Evolutionary conservation across 2,888 invertebrate genomes (phyloP).

Genomic region (Sinhomidia bicolor): DNA sequence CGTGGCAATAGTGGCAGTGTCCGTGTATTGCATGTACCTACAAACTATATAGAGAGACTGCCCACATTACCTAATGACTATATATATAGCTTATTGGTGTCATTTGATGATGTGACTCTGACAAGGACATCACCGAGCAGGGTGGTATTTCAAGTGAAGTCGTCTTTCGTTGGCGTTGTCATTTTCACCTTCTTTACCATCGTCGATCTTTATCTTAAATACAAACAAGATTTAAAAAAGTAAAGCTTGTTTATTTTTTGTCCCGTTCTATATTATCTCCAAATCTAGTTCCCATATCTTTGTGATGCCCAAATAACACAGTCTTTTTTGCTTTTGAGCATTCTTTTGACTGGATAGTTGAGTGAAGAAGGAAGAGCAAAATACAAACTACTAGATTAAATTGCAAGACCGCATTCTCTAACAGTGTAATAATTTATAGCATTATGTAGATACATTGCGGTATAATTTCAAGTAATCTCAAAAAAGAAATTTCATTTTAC

Average conservation of each 20-base stretch:
- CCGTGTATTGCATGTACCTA: not conserved
- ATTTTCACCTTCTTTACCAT: not conserved
- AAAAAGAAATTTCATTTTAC: not conserved
- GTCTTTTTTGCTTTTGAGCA: not conserved
- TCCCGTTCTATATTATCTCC: not conserved
- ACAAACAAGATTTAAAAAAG: not conserved
- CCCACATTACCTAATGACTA: not conserved
- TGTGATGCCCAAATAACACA: no score
- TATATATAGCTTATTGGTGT: slow-evolving; percentile 12
- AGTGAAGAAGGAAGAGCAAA: not conserved
- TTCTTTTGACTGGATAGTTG: not conserved
- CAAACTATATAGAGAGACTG: not conserved
- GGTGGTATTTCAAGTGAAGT: not conserved
- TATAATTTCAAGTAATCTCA: not conserved
- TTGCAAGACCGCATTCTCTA: not conserved
- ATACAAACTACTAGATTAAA: not conserved
- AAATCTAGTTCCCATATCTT: not conserved
- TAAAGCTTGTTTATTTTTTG: slow-evolving; percentile 3
- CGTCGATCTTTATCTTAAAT: not conserved
- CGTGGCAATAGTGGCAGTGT: not conserved
- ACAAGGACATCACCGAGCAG: not conserved
- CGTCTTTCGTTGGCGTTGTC: no score
- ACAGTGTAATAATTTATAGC: not conserved
- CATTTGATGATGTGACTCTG: not conserved
- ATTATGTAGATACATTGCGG: not conserved